A percentile compares a stretch with the other conserved stretches of the same genome.
phyloP scores from a whole-genome alignment of 2,888 invertebrate species.

The Stomorhina lunata region DNA sequence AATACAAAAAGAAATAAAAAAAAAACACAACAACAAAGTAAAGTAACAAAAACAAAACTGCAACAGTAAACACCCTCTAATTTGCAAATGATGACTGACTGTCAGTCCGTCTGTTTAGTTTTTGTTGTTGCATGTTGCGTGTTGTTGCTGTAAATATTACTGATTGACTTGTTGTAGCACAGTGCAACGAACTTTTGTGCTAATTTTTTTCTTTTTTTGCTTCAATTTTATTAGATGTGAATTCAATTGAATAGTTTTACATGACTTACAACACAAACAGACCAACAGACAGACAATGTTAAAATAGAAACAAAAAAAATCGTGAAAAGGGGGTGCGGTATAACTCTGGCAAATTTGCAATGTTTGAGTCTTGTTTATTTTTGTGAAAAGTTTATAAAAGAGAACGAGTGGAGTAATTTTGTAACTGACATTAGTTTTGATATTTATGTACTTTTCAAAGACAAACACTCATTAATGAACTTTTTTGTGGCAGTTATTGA shows the following conservation, averaged over 20 bases:
- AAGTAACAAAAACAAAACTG: background rate
- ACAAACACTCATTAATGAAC: constrained; percentile 38
- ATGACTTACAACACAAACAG: background rate
- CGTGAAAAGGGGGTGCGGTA: background rate
- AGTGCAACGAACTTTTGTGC: constrained; percentile 63
- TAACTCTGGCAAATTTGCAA: background rate
- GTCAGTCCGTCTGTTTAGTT: background rate
- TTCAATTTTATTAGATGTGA: constrained; percentile 30
- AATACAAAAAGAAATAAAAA: background rate
- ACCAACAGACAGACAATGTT: background rate
- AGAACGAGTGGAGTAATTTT: background rate
- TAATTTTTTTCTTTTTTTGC: constrained; percentile 37
- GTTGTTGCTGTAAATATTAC: constrained; percentile 46
- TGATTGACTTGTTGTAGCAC: constrained; percentile 55
- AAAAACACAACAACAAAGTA: background rate
- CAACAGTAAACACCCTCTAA: constrained; percentile 60
- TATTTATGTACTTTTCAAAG: constrained; percentile 11
- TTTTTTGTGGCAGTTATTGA: background rate
- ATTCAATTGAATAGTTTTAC: constrained; percentile 48
- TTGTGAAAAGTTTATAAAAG: background rate
- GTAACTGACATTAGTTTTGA: background rate
- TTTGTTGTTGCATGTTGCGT: constrained; percentile 22
- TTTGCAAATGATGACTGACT: constrained; percentile 27
- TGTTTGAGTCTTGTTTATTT: background rate
- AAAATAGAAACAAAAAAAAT: background rate